Evolutionary conservation across 2,888 invertebrate genomes (phyloP).

Genomic region (Marasmarcha lunaedactyla): DNA sequence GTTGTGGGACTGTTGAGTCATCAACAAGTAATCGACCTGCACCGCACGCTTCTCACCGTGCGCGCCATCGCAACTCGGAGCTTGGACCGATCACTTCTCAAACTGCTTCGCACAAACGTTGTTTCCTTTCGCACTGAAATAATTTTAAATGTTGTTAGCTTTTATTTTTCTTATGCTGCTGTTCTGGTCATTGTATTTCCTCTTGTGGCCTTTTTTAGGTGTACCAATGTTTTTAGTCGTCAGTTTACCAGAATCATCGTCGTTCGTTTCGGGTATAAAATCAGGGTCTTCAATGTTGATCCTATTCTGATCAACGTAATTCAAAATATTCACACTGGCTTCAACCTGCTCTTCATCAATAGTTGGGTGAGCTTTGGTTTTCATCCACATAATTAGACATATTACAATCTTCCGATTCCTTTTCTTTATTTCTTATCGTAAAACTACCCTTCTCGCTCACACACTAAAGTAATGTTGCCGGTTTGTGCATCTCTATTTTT

Average conservation of each 20-base stretch:
- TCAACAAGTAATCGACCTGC: no score
- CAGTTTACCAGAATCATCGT: constrained; percentile 2
- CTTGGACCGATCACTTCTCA: no score
- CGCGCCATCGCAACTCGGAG: no score
- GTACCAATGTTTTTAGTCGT: constrained; percentile 4
- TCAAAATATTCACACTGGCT: constrained; percentile 2
- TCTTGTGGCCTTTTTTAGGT: constrained; percentile 7
- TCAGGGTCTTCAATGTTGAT: constrained; percentile 7
- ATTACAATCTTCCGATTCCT: no score
- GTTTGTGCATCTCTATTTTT: no score
- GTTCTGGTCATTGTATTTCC: constrained; percentile 4
- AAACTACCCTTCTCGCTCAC: no score
- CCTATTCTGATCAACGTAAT: constrained; percentile 1
- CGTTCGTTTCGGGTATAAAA: constrained; percentile 3
- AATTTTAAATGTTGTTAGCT: constrained; percentile 5
- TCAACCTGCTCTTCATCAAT: neutral
- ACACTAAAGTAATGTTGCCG: no score
- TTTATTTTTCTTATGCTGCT: constrained; percentile 7
- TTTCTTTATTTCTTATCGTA: no score
- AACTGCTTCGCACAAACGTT: neutral
- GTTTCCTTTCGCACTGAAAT: constrained; percentile 2
- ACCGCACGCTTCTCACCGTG: no score
- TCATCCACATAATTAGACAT: neutral
- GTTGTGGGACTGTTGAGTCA: no score
- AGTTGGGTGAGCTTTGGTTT: neutral